phyloP scores from a whole-genome alignment of 1,140 invertebrate species.

The Drosophila suzukii region DNA sequence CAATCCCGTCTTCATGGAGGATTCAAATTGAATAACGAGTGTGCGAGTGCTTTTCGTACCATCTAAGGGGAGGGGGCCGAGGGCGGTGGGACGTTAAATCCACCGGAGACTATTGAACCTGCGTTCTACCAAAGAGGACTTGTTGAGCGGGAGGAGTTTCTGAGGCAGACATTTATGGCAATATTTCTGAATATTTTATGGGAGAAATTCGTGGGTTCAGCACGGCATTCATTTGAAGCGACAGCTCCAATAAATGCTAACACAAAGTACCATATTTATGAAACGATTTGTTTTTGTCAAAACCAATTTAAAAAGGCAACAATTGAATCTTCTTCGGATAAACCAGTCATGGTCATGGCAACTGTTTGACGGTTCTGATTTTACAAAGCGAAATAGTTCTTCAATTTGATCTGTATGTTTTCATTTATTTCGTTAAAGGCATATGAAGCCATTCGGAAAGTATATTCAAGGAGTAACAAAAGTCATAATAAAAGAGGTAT shows the following conservation, averaged over 20 bases:
- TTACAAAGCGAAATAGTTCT: not conserved
- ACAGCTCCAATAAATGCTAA: constrained; percentile 16
- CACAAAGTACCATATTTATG: constrained; percentile 18
- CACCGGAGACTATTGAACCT: constrained; percentile 34
- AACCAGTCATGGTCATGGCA: not conserved
- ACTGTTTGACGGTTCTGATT: too few species aligned
- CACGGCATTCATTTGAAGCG: constrained; percentile 16
- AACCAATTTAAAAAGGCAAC: not conserved
- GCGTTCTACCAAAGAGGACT: constrained; percentile 16
- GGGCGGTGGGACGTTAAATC: not conserved
- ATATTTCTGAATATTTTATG: constrained; percentile 38
- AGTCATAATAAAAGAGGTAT: constrained; percentile 16
- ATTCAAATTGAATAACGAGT: constrained; percentile 55
- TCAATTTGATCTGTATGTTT: not conserved
- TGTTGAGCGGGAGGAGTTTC: constrained; percentile 19
- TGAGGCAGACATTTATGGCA: constrained; percentile 20
- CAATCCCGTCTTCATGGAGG: not conserved
- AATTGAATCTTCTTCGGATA: not conserved
- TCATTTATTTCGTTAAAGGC: constrained; percentile 10
- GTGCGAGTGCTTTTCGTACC: constrained; percentile 23
- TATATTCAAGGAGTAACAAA: constrained; percentile 12
- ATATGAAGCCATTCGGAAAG: constrained; percentile 1
- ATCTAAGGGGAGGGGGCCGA: not conserved
- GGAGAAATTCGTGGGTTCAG: constrained; percentile 16
- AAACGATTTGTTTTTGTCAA: constrained; percentile 14